Evolutionary conservation across 2,113 vertebrate genomes (phyloP), one percentile per base, ranked within the genome.

Genomic region (Balaeniceps rex): DNA sequence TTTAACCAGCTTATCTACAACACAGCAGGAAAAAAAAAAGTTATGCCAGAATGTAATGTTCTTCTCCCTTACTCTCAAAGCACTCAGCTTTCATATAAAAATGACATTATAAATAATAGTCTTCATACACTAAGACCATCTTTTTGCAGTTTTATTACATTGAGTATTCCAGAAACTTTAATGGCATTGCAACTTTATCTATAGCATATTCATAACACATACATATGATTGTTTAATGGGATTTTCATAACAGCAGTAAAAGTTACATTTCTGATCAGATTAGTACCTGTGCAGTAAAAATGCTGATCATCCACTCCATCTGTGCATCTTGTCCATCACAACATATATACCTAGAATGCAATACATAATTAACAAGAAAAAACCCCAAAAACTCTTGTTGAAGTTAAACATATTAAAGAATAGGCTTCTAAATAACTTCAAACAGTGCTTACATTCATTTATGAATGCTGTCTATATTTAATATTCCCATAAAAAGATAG

Each of bases 251-350:
- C 14, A 84, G n/a, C 26, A 65, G 21, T 57, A 8, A 36, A 78
- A 77, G 7, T 25, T 31, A 15, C 5, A 18, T 65, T 80, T 87
- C 63, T 42, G 6, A 87, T 64, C 19, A 70, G 14, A 54, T 44
- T 61, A 91, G 90, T 98, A 99, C 99, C 99, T 99, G 99, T 66
- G 98, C 98, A 86, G 96, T 95, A 95, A 99, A 99, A 97, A 99
- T 97, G 95, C 98, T 98, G 61, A 97, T 97, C 98, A 99, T 98
- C 99, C 99, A 99, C 75, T 98, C 98, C 94, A 98, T 97, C 97
- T 99, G 99, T 7, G 90, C 96, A 92, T 99, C 98, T 89, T 94
- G 98, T 84, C 97, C 98, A 83, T 99, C 99, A 95, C 99, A 99
- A 97, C 99, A 99, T 89, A 99, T 98, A 92, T 99, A 98, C 99